Percentiles rank a stretch among this genome's conserved stretches.
These are phyloP conservation scores for Heteractis magnifica DNA, from an alignment of 92 coral and sea anemone species.

Conservation along the genomic window DNA sequence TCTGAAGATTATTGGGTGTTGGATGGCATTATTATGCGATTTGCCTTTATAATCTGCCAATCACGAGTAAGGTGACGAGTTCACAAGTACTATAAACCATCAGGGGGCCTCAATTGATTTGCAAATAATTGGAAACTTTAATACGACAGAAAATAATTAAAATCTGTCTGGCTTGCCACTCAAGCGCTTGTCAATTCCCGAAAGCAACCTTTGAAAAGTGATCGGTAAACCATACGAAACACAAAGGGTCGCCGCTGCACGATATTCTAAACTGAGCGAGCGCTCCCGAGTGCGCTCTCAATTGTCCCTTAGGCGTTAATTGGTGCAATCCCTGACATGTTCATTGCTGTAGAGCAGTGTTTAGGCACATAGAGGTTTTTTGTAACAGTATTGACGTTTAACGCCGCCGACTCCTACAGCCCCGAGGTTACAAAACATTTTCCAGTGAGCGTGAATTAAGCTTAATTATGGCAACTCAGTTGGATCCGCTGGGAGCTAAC, in stretches of 20 bases:
- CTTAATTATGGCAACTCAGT: slow-evolving; percentile 94
- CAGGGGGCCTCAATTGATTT: slow-evolving; percentile 99
- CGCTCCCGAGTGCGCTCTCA: slow-evolving; percentile 62
- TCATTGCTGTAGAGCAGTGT: slow-evolving; percentile 72
- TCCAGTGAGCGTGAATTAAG: slow-evolving; percentile 94
- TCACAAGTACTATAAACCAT: slow-evolving; percentile 86
- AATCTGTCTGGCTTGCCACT: slow-evolving; percentile 98
- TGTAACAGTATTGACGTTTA: slow-evolving; percentile 70
- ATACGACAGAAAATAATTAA: slow-evolving; percentile 98
- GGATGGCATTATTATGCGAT: slow-evolving; percentile 90
- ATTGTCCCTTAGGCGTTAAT: slow-evolving; percentile 90
- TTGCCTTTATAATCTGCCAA: slow-evolving; percentile 94
- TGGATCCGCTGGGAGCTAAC: slow-evolving; percentile 84
- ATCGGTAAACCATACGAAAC: slow-evolving; percentile 73
- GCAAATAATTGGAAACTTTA: slow-evolving; percentile 99
- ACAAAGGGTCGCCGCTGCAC: slow-evolving; percentile 87
- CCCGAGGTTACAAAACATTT: slow-evolving; percentile 94
- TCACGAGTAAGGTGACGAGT: slow-evolving; percentile 82
- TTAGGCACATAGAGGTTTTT: slow-evolving; percentile 62
- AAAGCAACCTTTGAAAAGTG: slow-evolving; percentile 91
- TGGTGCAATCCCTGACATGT: slow-evolving; percentile 66
- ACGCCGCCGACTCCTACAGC: slow-evolving; percentile 96
- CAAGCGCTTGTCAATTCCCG: slow-evolving; percentile 96
- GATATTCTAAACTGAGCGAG: slow-evolving; percentile 82
- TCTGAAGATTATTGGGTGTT: slow-evolving; percentile 91